phyloP scores from a whole-genome alignment of 2,113 vertebrate species.

The Chaetura pelagica region DNA sequence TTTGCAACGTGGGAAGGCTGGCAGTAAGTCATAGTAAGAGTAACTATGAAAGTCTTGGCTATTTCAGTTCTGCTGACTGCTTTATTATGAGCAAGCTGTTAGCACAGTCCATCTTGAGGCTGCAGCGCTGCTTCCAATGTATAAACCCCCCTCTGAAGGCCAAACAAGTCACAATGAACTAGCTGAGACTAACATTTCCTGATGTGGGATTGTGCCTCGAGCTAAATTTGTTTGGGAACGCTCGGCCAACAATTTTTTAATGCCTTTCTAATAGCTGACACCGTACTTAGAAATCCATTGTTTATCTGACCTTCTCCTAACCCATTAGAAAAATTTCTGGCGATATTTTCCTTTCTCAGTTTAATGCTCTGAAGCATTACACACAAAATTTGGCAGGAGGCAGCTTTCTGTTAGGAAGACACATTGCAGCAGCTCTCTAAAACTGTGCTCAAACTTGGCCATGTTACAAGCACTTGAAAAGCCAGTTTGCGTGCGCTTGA shows the following conservation, averaged over 20 bases:
- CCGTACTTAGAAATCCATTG: background rate
- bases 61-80: constrained; percentile 44
- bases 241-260: background rate
- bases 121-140: background rate
- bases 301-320: constrained; percentile 40
- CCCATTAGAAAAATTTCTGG: constrained; percentile 1
- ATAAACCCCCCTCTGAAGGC: background rate
- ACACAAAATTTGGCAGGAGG: background rate
- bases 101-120: constrained; percentile 41
- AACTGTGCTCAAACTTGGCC: constrained; percentile 64
- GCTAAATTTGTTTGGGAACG: background rate
- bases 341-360: constrained; percentile 15
- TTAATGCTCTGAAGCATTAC: constrained; percentile 28
- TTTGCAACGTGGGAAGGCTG: constrained; percentile 53
- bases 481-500: background rate
- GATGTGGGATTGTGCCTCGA: background rate
- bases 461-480: background rate
- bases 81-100: constrained; percentile 48
- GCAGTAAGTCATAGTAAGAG: constrained; percentile 59
- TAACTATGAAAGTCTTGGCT: constrained; percentile 63
- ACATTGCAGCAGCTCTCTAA: constrained; percentile 55
- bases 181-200: background rate
- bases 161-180: constrained; percentile 28
- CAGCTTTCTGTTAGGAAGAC: constrained; percentile 55
- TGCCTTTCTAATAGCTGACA: constrained; percentile 20